Base-by-base conservation (phyloP, 1,140 invertebrate species). In the Pseudobourletiella spinata region DNA sequence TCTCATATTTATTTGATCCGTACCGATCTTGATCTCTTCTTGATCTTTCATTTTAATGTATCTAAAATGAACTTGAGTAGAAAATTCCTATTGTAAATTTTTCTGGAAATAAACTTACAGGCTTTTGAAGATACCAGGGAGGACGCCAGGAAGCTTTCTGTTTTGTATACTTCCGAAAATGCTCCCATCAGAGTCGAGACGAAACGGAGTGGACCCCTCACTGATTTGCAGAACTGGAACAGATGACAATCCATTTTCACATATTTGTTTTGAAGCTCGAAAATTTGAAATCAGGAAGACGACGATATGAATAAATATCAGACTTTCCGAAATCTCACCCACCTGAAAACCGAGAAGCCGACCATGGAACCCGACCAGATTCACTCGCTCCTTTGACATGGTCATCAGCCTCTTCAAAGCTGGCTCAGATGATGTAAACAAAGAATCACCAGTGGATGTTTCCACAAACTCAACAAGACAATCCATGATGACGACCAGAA, bases 321-420 rank as follows among this genome's bases (percentile, higher is more conserved):
- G 35, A 14, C 14, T 14, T 42, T 42, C 18, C 18, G 35, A 14
- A 42, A 32, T 25, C 15, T 29, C 22, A 8, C 11, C 14, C 57
- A 65, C 67, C 57, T 69, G 67, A 57, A 66, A 69, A 28, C 64
- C 67, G 2, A 66, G 59, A 14, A 69, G 42, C 6, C 65, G 50
- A 11, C 67, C 67, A 57, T 69, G 64, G 60, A 69, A 69, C 35
- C 67, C 67, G 16, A 66, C 64, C 2, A 69, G 43, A 61, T 69
- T 66, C 0, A 59, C 59, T 18, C 67, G 25, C 32, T 69, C 67
- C n/a, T 64, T 66, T 4, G 61, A 62, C 61, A 64, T 58, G 16
- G 64, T 56, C 24, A 69, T 43, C n/a, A 69, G 46, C 57, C 57
- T 65, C 32, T 66, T 62, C 28, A 69, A 48, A 6, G 67, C 58